Evolutionary conservation across 23 tunicate species (phyloP).

Genomic region (Diplosoma virens): DNA sequence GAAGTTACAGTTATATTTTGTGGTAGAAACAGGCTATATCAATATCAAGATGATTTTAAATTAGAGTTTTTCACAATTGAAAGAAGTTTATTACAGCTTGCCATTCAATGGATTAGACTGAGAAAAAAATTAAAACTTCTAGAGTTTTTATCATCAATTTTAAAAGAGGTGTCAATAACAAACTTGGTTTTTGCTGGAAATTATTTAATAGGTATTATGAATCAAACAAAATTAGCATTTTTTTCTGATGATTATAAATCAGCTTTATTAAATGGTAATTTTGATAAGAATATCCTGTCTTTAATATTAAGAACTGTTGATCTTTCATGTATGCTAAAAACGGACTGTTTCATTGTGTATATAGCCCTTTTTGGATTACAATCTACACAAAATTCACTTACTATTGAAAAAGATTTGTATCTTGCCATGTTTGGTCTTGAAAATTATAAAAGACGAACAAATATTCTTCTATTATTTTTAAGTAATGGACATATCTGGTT

Average conservation of each 20-base stretch:
- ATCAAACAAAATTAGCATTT: background rate
- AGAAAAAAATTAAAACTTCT: background rate
- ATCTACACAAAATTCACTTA: background rate
- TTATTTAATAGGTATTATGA: background rate
- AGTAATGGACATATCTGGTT: conserved; percentile 8
- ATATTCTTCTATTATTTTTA: background rate
- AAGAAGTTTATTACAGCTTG: background rate
- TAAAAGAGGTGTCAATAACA: background rate
- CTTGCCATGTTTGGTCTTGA: conserved; percentile 14
- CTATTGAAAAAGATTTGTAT: background rate
- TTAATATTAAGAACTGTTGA: background rate
- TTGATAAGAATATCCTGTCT: background rate
- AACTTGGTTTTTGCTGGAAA: conserved; percentile 4
- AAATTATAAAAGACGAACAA: background rate
- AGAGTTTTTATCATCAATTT: background rate
- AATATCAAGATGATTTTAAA: background rate
- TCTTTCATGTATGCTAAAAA: background rate
- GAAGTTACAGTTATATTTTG: background rate
- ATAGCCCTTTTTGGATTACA: background rate
- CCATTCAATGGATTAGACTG: background rate
- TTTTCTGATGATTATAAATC: background rate
- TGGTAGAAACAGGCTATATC: background rate
- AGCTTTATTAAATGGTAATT: background rate
- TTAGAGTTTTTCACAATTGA: background rate
- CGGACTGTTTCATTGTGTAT: background rate